Conservation (phyloP, 2,888 invertebrate species). For the Agrotis ipsilon region DNA sequence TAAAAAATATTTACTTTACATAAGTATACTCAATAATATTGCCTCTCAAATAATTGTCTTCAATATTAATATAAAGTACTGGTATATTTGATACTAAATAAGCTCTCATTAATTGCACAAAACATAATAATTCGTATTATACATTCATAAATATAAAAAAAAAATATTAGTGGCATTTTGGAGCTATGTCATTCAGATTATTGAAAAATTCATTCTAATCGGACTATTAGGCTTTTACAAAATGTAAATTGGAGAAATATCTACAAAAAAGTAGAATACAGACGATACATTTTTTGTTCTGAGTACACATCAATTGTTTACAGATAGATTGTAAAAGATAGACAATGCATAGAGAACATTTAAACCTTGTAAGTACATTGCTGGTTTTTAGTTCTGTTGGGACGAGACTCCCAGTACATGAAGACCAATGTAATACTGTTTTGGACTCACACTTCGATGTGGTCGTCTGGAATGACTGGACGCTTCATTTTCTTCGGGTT, state of each 20-base stretch:
- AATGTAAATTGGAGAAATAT: constrained; percentile 18
- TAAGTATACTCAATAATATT: constrained; percentile 32
- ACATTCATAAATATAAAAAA: constrained; percentile 20
- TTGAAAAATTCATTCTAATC: constrained; percentile 18
- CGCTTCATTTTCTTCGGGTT: constrained; percentile 91
- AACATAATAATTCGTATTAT: constrained; percentile 20
- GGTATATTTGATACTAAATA: constrained; percentile 36
- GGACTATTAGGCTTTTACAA: not conserved
- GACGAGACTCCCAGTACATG: constrained; percentile 36
- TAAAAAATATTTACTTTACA: constrained; percentile 13
- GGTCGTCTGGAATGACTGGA: constrained; percentile 80
- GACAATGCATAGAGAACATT: constrained; percentile 48
- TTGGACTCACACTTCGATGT: constrained; percentile 84
- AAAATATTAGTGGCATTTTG: constrained; percentile 29
- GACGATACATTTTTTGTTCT: constrained; percentile 33
- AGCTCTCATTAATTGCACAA: constrained; percentile 55
- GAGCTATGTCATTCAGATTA: constrained; percentile 12
- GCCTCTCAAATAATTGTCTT: constrained; percentile 39
- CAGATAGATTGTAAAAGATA: constrained; percentile 48
- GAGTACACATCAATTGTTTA: constrained; percentile 55
- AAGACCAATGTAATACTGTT: constrained; percentile 52
- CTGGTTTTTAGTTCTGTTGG: constrained; percentile 44
- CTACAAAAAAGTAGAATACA: constrained; percentile 38
- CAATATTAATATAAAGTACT: constrained; percentile 14
- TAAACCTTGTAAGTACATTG: constrained; percentile 46